A percentile compares a stretch with the other conserved stretches of the same genome.
These are phyloP conservation scores for Eupithecia abbreviata DNA, from an alignment of 2,888 invertebrate genomes.

Conservation along the genomic window DNA sequence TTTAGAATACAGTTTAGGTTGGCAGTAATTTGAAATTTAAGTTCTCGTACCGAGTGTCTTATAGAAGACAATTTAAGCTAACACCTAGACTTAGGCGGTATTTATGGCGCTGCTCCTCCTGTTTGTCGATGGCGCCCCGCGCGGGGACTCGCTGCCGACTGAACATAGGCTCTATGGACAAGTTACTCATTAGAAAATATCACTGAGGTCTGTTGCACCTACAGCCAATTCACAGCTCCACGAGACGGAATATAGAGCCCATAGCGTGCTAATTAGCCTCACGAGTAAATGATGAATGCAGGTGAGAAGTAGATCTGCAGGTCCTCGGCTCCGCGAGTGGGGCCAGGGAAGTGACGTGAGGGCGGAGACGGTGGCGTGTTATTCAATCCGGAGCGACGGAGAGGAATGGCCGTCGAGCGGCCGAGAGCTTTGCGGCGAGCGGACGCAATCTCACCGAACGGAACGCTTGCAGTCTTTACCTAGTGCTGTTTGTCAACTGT, in stretches of 20 bases:
- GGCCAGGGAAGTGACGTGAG: conserved; percentile 11
- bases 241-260: not conserved
- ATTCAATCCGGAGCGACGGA: conserved; percentile 33
- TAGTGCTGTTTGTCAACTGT: not conserved
- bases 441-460: conserved; percentile 18
- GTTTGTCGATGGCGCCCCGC: not conserved
- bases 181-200: not conserved
- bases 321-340: not conserved
- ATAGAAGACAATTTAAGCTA: conserved; percentile 58
- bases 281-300: not conserved
- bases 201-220: not conserved
- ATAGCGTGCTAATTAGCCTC: not conserved
- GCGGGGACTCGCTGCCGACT: not conserved
- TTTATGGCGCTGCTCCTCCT: not conserved
- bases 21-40: conserved; percentile 41
- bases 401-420: conserved; percentile 24
- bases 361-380: conserved; percentile 12
- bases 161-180: not conserved
- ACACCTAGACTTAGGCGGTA: conserved; percentile 55
- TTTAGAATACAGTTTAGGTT: conserved; percentile 37
- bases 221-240: not conserved
- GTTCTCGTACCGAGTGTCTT: conserved; percentile 49
- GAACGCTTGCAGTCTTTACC: not conserved
- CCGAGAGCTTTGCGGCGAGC: not conserved
- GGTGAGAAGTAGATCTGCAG: not conserved